A percentile compares a stretch with the other conserved stretches of the same genome.
Conservation (phyloP, 2,797 vertebrate genomes). For the Pelodytes ibericus region DNA sequence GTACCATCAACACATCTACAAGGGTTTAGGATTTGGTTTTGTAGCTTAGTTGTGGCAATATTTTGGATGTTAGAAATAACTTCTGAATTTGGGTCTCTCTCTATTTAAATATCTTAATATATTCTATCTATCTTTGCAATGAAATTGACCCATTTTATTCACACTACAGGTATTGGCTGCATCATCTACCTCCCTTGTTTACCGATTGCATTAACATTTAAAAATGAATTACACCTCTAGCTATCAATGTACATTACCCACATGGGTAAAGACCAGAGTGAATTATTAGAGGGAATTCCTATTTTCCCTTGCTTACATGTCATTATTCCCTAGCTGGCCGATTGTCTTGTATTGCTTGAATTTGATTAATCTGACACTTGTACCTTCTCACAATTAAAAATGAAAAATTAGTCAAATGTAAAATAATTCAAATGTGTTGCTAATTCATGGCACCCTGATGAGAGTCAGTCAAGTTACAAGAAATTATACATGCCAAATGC, state of each 20-base stretch:
- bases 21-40: too few species aligned
- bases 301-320: not conserved
- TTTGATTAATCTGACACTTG: constrained; percentile 1
- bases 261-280: not conserved
- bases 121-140: too few species aligned
- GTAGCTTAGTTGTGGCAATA: too few species aligned
- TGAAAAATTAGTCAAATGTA: constrained; percentile 1
- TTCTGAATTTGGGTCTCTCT: too few species aligned
- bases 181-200: too few species aligned
- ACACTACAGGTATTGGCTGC: too few species aligned
- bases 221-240: not conserved
- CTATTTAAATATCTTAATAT: too few species aligned
- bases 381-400: constrained; percentile 1
- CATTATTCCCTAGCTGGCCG: not conserved
- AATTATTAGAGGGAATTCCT: not conserved
- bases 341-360: not conserved
- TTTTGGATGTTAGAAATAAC: too few species aligned
- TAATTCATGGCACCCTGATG: not conserved
- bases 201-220: not conserved
- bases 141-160: too few species aligned
- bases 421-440: not conserved
- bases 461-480: constrained; percentile 7
- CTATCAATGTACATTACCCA: not conserved
- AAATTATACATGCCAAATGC: not conserved
- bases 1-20: too few species aligned